Evolutionary conservation across 2,797 vertebrate genomes (phyloP).

Genomic region (Gymnoscopelus braueri): DNA sequence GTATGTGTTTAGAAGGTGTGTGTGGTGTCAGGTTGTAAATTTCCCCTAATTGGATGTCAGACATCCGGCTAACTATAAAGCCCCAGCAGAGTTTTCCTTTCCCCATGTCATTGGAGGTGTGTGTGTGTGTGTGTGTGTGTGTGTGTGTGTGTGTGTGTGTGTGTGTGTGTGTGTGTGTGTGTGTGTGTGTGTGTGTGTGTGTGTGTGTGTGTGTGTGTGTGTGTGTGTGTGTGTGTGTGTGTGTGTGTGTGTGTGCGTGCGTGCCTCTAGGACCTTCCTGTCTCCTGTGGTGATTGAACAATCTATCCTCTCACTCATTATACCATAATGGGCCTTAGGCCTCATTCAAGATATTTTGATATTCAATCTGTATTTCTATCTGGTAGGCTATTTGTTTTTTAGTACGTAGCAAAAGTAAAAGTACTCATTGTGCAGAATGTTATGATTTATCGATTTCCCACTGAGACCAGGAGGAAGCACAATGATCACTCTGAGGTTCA

Average conservation of each 20-base stretch:
- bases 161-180: slow-evolving; percentile 22
- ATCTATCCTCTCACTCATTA: background rate
- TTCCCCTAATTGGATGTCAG: slow-evolving; percentile 52
- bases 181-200: slow-evolving; percentile 18
- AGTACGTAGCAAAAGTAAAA: too few relatives aligned
- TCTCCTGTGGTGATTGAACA: too few relatives aligned
- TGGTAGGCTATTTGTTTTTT: too few relatives aligned
- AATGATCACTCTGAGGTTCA: too few relatives aligned
- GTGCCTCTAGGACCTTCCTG: background rate
- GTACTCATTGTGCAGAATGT: too few relatives aligned
- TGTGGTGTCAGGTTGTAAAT: slow-evolving; percentile 28
- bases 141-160: slow-evolving; percentile 19
- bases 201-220: slow-evolving; percentile 23
- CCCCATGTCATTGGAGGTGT: slow-evolving; percentile 12
- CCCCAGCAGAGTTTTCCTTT: background rate
- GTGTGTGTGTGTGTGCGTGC: slow-evolving; percentile 14
- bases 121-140: slow-evolving; percentile 11
- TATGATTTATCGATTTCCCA: too few relatives aligned
- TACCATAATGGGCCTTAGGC: too few relatives aligned
- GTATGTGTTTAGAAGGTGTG: background rate
- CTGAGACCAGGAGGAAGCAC: too few relatives aligned
- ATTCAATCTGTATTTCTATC: too few relatives aligned
- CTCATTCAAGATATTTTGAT: too few relatives aligned
- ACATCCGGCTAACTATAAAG: slow-evolving; percentile 33
- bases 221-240: slow-evolving; percentile 17